Conservation (phyloP, 1,140 invertebrate species). For the Cataglyphis hispanica region DNA sequence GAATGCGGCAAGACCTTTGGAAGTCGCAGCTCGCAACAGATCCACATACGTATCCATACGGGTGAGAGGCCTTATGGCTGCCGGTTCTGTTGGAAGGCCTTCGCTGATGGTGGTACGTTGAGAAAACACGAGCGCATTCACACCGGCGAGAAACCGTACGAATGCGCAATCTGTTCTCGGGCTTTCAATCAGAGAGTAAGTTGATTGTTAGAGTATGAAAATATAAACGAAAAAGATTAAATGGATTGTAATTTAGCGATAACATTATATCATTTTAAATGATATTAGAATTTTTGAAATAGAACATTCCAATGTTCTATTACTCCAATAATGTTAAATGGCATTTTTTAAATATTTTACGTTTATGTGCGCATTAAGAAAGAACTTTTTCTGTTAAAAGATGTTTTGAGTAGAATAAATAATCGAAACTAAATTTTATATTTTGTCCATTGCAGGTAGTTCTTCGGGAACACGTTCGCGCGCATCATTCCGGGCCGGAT, state of each 20-base stretch:
- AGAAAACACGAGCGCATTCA: slow-evolving; percentile 99
- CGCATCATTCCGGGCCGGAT: slow-evolving; percentile 93
- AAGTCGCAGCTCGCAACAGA: slow-evolving; percentile 96
- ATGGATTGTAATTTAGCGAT: neutral
- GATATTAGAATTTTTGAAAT: neutral
- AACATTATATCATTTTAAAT: neutral
- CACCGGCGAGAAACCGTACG: slow-evolving; percentile 98
- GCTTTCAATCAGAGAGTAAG: slow-evolving; percentile 93
- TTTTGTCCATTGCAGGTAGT: slow-evolving; percentile 87
- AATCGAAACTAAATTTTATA: neutral
- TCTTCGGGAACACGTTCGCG: slow-evolving; percentile 92
- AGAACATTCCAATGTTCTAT: no score
- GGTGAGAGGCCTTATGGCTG: slow-evolving; percentile 95
- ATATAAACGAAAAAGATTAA: neutral
- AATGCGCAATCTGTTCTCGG: slow-evolving; percentile 96
- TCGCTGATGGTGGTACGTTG: slow-evolving; percentile 98
- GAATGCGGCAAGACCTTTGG: slow-evolving; percentile 95
- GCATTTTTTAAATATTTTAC: neutral
- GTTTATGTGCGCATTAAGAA: neutral
- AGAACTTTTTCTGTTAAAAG: neutral
- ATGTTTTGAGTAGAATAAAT: neutral
- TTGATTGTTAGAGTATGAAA: neutral
- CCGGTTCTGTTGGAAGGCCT: slow-evolving; percentile 99
- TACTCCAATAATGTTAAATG: neutral
- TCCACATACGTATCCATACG: slow-evolving; percentile 95